Conservation (phyloP, 2,797 vertebrate genomes). For the Agapornis canus region DNA sequence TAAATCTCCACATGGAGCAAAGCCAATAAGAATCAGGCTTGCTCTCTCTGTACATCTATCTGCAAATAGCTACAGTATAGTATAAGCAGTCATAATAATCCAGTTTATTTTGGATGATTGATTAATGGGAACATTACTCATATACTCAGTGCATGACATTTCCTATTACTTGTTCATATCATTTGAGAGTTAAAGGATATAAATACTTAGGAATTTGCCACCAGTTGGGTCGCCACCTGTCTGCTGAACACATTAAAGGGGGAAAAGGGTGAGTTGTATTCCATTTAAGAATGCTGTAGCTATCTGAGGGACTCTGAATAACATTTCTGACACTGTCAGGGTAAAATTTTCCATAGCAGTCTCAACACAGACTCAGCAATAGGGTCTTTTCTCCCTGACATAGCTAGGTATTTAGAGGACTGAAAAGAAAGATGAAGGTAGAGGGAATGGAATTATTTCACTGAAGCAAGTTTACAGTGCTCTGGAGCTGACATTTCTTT, state of each 20-base stretch:
- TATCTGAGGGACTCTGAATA: slow-evolving; percentile 4
- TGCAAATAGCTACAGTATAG: slow-evolving; percentile 32
- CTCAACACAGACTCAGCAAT: not conserved
- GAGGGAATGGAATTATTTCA: not conserved
- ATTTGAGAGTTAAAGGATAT: slow-evolving; percentile 62
- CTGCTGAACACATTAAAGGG: slow-evolving; percentile 43
- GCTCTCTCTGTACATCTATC: not conserved
- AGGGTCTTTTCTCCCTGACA: not conserved
- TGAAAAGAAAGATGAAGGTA: not conserved
- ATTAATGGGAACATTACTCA: slow-evolving; percentile 65
- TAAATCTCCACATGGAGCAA: not conserved
- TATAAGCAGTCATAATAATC: slow-evolving; percentile 41
- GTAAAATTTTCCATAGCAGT: slow-evolving; percentile 2
- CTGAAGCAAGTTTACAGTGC: not conserved
- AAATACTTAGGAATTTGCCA: slow-evolving; percentile 72
- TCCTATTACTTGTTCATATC: slow-evolving; percentile 57
- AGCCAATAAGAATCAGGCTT: not conserved
- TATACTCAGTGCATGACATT: slow-evolving; percentile 38
- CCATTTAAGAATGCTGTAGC: slow-evolving; percentile 29
- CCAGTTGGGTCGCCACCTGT: slow-evolving; percentile 61
- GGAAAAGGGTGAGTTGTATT: slow-evolving; percentile 40
- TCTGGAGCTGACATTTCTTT: not conserved
- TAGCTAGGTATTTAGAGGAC: not conserved
- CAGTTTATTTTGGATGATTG: slow-evolving; percentile 56
- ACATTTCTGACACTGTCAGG: slow-evolving; percentile 25